Base-by-base conservation (phyloP, 2,113 vertebrate species). In the Cercocebus atys region DNA sequence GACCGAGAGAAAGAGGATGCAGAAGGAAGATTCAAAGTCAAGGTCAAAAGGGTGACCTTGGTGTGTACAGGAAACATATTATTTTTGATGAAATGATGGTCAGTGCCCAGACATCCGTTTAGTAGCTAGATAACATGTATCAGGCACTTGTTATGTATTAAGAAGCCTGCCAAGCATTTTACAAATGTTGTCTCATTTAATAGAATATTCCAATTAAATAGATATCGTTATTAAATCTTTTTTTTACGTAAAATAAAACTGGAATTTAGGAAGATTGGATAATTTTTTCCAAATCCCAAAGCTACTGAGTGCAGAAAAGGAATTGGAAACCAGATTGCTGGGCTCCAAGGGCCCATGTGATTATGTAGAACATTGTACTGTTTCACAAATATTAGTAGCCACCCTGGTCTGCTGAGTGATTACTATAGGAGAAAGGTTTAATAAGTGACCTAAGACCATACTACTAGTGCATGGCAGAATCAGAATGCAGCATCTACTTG, bases 181-280 rank as follows among this genome's bases (percentile, higher is more conserved):
- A 45, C 0, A 93, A 92, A 73, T 14, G 32, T 75, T 85, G 72
- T 93, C 72, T 85, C n/a, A 68, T 64, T 93, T 97, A 93, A 90
- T 89, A 75, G 35, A 92, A 76, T 93, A 90, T 75, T 0, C 1
- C 5, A 85, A 4, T 94, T 40, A 81, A 32, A 3, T 43, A 82
- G 4, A 17, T 95, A 87, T 3, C 4, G 14, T 88, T 76, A 61
- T 43, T 88, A 50, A 87, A 82, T 55, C 22, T 82, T 82, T 82
- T 61, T 82, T 79, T 87, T 40, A 40, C 40, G 40, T 27, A 57
- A 68, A 61, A 50, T 70, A 50, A n/a, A 92, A 32, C 38, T 73
- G 3, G 9, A 94, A 94, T 55, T 70, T 88, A 86, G 84, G 81
- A 70, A 70, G 3, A 4, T 38, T 18, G 22, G 32, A 2, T 82